Conservation (phyloP, 1,140 invertebrate species). For the Holcopasites calliopsidis region DNA sequence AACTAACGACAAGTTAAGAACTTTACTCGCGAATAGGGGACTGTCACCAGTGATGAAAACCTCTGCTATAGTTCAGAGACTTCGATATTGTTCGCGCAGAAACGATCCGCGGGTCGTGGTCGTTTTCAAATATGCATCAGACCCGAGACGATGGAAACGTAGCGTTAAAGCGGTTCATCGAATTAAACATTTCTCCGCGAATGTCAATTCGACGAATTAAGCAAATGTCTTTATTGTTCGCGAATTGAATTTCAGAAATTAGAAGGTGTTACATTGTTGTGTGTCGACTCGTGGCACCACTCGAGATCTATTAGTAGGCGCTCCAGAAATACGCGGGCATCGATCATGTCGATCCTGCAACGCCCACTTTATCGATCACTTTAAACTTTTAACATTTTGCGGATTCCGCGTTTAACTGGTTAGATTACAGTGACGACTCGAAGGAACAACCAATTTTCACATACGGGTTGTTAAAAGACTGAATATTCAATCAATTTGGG, state of each 20-base stretch:
- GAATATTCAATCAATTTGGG: no score
- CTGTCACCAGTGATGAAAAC: neutral
- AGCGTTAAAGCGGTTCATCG: neutral
- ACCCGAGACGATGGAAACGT: neutral
- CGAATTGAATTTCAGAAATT: neutral
- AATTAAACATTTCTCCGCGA: neutral
- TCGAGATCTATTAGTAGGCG: constrained; percentile 11
- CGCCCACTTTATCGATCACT: constrained; percentile 17
- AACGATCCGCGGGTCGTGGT: neutral
- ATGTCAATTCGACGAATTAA: neutral
- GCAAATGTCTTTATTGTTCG: no score
- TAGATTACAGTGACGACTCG: no score
- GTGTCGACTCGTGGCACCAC: neutral
- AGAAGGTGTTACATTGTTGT: neutral
- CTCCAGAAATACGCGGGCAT: constrained; percentile 8
- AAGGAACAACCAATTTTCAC: no score
- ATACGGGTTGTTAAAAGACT: no score
- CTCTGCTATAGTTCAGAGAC: neutral
- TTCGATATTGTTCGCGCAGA: neutral
- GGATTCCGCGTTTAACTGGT: neutral
- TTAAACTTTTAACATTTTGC: constrained; percentile 20
- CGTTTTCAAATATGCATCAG: neutral
- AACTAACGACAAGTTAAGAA: no score
- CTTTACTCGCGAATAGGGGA: neutral
- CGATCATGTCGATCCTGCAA: constrained; percentile 3